Base-by-base conservation (phyloP, 2,113 vertebrate genomes). In the Ictidomys tridecemlineatus region DNA sequence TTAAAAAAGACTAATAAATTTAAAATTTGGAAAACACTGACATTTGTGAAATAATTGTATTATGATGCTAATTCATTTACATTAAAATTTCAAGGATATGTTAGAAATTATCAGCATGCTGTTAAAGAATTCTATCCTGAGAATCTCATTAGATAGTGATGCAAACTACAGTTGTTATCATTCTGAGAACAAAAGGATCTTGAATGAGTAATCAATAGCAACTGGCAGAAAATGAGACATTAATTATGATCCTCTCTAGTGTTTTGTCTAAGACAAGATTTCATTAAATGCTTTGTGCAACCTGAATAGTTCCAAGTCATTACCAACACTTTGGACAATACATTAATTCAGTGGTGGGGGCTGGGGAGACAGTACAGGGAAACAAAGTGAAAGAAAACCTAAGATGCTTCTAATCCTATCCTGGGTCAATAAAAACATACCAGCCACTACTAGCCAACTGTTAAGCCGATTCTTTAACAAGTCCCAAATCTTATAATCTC, bases 201-300 rank as follows among this genome's bases (percentile, higher is more conserved):
- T 99, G 98, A 99, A 99, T 99, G 98, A 98, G 98, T 99, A 99
- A 99, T 99, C 98, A 99, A 99, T 98, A 99, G 98, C 98, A 99
- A 99, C 98, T 98, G 98, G 98, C 98, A 98, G 98, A 98, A 99
- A 99, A 99, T 98, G 98, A 99, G 98, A 98, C 98, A 98, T 99
- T 99, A 98, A 99, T 99, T 99, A 99, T 96, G 96, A 98, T 98
- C 96, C 97, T 98, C 98, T 99, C 98, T 86, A 96, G 98, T 98
- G 98, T 98, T 99, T 99, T 98, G 98, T 99, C 98, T 99, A 98
- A 98, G 98, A 98, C 97, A 98, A 98, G 98, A 98, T 99, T 99
- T 99, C 98, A 99, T 99, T 99, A 99, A 98, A 98, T 94, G 98
- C 98, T 98, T 99, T 99, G 98, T 99, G 98, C 98, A 99, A 98